Base-by-base conservation (phyloP, 2,888 invertebrate species). In the Bembecia ichneumoniformis region DNA sequence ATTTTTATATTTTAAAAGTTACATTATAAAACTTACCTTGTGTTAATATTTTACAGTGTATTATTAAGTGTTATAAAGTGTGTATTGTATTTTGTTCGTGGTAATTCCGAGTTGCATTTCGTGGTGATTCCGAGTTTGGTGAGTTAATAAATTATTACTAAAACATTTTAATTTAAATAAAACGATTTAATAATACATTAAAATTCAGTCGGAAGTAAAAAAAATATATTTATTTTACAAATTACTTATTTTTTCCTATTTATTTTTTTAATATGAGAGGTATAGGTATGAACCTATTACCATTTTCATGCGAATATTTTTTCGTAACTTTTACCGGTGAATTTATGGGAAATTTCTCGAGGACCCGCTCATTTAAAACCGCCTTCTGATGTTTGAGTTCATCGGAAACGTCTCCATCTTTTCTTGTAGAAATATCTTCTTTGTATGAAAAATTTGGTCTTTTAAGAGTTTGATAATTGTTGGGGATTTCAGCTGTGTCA, bases 401-500 rank as follows among this genome's bases (percentile, higher is more conserved):
- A 9, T 28, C 9, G 28, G 28, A 28, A 28, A 9, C 9, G 28
- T 28, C 28, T 7, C 28, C 28, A 9, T 28, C 7, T 9, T 28
- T 28, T 28, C 28, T 28, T 9, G 9, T 28, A 9, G 28, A 28
- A 28, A 28, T 2, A 28, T 28, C 28, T 28, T 28, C 20, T 28
- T 28, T 28, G 28, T 28, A 28, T 28, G 28, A 28, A 9, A 28
- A 28, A 28, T 28, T 28, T 28, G 28, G 28, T 28, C 9, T 28
- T 28, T 28, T 28, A 28, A 28, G 28, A 28, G 28, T 28, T 7
- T 7, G 7, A 9, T 9, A 28, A 28, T 28, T 28, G 9, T 55
- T 65, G 1, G 59, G 58, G 1, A 66, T 56, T 59, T 77, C 76
- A 60, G 77, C 73, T 1, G 77, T 71, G 49, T 84, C 78, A 35